Evolutionary conservation across 2,888 invertebrate genomes (phyloP).

Genomic region (Xestobium rufovillosum): DNA sequence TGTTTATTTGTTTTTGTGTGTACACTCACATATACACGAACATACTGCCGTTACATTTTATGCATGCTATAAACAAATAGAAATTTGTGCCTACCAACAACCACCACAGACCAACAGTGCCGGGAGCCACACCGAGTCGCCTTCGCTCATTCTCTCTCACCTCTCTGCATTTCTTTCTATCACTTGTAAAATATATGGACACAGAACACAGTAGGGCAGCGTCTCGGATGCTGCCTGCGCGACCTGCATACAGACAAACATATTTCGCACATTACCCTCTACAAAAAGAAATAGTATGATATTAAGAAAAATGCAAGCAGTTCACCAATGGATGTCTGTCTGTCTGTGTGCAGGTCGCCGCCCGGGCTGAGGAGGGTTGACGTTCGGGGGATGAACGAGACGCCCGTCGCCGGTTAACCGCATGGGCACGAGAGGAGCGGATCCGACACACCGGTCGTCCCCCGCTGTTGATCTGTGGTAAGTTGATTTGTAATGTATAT

Average conservation of each 20-base stretch:
- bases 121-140: too few species aligned
- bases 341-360: conserved; percentile 55
- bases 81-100: too few species aligned
- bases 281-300: conserved; percentile 25
- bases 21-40: too few species aligned
- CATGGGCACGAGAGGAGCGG: conserved; percentile 1
- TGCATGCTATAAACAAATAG: too few species aligned
- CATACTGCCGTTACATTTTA: too few species aligned
- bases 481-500: conserved; percentile 1
- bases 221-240: conserved; percentile 31
- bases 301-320: conserved; percentile 16
- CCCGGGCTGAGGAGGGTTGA: conserved; percentile 12
- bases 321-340: conserved; percentile 41
- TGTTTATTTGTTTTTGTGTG: too few species aligned
- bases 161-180: too few species aligned
- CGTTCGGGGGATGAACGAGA: neutral
- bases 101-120: too few species aligned
- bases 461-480: neutral
- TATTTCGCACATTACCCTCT: conserved; percentile 45
- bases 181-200: conserved; percentile 33
- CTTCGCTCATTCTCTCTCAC: too few species aligned
- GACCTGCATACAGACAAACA: conserved; percentile 45
- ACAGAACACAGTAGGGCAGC: conserved; percentile 26
- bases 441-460: neutral
- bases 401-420: neutral